phyloP scores from a whole-genome alignment of 1,140 invertebrate species.

The Brachionus calyciflorus region DNA sequence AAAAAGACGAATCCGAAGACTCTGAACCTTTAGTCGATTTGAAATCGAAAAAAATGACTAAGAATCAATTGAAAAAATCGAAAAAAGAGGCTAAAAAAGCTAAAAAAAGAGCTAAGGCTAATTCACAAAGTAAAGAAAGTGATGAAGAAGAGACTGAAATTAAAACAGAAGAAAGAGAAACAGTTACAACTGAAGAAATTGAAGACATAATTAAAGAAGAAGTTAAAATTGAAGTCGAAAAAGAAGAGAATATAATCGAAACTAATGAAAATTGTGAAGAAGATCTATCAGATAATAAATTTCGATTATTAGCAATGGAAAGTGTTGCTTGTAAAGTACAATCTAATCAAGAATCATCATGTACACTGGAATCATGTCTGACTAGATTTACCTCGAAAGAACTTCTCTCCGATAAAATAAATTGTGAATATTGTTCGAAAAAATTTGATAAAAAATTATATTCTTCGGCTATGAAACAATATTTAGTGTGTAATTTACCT shows the following conservation, averaged over 20 bases:
- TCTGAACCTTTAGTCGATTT: neutral
- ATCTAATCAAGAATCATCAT: conserved; percentile 46
- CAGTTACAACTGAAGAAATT: conserved; percentile 43
- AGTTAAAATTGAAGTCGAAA: conserved; percentile 46
- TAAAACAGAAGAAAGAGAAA: conserved; percentile 48
- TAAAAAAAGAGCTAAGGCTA: conserved; percentile 28
- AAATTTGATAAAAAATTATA: conserved; percentile 69
- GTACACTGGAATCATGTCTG: conserved; percentile 74
- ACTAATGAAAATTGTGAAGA: neutral
- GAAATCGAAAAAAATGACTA: conserved; percentile 34
- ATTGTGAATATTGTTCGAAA: conserved; percentile 74
- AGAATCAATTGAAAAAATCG: conserved; percentile 46
- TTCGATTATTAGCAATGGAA: neutral
- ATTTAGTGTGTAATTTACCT: conserved; percentile 83
- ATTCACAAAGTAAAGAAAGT: conserved; percentile 22
- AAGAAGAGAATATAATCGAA: neutral
- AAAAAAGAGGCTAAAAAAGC: neutral
- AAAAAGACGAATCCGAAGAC: conserved; percentile 60
- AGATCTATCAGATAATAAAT: conserved; percentile 9
- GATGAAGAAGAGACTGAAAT: conserved; percentile 49
- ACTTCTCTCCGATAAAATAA: conserved; percentile 84
- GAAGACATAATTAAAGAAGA: conserved; percentile 48
- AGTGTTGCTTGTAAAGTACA: neutral
- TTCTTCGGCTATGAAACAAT: conserved; percentile 84
- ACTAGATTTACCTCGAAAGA: conserved; percentile 85